Evolutionary conservation across 92 coral and sea anemone species (phyloP), one percentile per base, ranked within the genome.

Genomic region (Porites divaricata): DNA sequence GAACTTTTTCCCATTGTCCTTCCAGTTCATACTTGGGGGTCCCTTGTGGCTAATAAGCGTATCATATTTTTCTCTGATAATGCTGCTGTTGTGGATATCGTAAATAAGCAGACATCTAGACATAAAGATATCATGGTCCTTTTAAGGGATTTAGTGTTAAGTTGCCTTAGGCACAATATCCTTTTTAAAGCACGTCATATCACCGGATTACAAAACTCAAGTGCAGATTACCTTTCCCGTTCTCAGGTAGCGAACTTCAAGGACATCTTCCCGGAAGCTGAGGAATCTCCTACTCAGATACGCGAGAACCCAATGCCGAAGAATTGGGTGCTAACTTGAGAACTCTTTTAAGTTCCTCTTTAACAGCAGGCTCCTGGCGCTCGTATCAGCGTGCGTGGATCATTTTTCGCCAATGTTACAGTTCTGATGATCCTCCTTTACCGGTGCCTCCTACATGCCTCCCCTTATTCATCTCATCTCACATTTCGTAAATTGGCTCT

Each of bases 231-330:
- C 8, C 52, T 81, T 22, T 81, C 85, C 14, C 78, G 65, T 16
- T 82, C 48, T 63, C 79, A 61, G 58, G 53, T 71, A 2, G 72
- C 9, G 26, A 65, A 45, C 13, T 67, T 67, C 72, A 67, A 67
- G 72, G 15, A 67, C 25, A 3, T 67, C 25, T 8, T n/a, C 19
- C 20, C 72, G 1, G 50, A 26, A 8, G 77, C 78, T 4, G 78
- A 74, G 64, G 49, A 53, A 24, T 54, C 56, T 11, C 78, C 78
- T 0, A 54, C 78, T 2, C 50, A 74, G 7, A 65, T 84, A 1
- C 88, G 68, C 6, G 57, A 2, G 77, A 84, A 58, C 88, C 88
- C 77, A 48, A 70, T 67, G 58, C 88, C 88, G 70, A 45, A 57
- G 83, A 85, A 52, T 54, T 85, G 83, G 83, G n/a, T 48, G n/a